Percentiles rank a stretch among this genome's conserved stretches.
phyloP scores from a whole-genome alignment of 2,797 vertebrate species.

The Liasis olivaceus region DNA sequence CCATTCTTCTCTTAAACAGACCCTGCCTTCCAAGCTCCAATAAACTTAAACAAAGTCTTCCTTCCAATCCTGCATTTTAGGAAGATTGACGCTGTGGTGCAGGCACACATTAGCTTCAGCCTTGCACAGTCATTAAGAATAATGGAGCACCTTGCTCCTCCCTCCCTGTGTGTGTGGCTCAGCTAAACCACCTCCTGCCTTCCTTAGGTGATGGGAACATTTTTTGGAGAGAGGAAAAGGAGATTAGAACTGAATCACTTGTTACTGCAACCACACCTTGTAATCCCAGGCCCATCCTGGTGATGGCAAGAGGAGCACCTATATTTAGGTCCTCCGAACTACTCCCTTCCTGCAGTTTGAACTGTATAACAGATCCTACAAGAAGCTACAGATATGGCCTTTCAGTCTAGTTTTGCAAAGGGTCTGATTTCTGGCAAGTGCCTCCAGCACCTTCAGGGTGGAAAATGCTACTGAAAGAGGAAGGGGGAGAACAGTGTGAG shows the following conservation, averaged over 20 bases:
- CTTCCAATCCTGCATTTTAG: slow-evolving; percentile 15
- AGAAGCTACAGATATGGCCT: background rate
- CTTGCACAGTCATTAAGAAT: slow-evolving; percentile 13
- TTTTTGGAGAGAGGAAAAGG: background rate
- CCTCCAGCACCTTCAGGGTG: background rate
- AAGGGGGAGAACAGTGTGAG: background rate
- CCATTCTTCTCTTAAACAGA: background rate
- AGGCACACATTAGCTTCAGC: slow-evolving; percentile 19
- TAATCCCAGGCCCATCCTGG: background rate
- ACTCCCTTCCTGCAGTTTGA: background rate
- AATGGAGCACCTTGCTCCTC: slow-evolving; percentile 17
- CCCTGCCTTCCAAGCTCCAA: background rate
- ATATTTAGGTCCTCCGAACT: too few species aligned
- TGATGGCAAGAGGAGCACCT: background rate
- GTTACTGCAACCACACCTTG: background rate
- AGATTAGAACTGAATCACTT: background rate
- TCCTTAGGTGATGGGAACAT: background rate
- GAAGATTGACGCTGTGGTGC: background rate
- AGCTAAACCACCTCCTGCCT: background rate
- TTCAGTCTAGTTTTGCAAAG: background rate
- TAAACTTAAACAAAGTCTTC: background rate
- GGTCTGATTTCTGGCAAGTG: background rate
- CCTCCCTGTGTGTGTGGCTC: background rate
- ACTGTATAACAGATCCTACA: background rate
- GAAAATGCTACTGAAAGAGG: background rate